Evolutionary conservation across 2,797 vertebrate genomes (phyloP), one percentile per base, ranked within the genome.

Genomic region (Tarsius wallacei): DNA sequence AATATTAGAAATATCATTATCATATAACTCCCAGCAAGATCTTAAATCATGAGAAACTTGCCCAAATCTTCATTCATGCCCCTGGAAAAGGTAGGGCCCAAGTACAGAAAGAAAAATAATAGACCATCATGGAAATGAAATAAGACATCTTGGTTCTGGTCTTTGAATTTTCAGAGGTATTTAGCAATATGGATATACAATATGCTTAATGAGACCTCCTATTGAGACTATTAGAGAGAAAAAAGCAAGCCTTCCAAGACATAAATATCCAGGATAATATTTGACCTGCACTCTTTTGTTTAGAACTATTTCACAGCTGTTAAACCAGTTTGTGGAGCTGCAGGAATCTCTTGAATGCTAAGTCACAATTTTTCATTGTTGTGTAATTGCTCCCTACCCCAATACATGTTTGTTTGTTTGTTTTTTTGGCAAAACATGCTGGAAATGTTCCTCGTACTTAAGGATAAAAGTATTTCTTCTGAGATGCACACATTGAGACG

Each of bases 381-480:
- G 26, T 66, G 42, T 49, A 86, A 85, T 68, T 59, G 51, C 55
- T 93, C 55, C 84, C 15, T 53, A 59, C 10, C 14, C 78, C 33
- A 51, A 15, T 42, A 57, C 68, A 68, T 33, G 61, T 14, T 17
- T 90, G 94, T 73, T 94, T 87, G 88, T 80, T 55, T 42, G 5
- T 42, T 57, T 90, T 96, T 78, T 94, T 87, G 88, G 86, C 64
- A 94, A 95, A 93, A 85, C 7, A 59, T 33, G 31, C 78, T 91
- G 53, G 77, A 91, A 80, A 49, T 82, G 74, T 96, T 85, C 82
- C 85, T 95, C 24, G 9, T 76, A 83, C 74, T 63, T 82, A 89
- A 86, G 47, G 70, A 85, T 87, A 84, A 81, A 36, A 83, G 68
- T 14, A 28, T 93, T 88, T 77, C 71, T 94, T 96, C 88, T 71